A percentile compares a stretch with the other conserved stretches of the same genome.
Conservation (phyloP, 2,113 vertebrate genomes). For the Syngnathus floridae region DNA sequence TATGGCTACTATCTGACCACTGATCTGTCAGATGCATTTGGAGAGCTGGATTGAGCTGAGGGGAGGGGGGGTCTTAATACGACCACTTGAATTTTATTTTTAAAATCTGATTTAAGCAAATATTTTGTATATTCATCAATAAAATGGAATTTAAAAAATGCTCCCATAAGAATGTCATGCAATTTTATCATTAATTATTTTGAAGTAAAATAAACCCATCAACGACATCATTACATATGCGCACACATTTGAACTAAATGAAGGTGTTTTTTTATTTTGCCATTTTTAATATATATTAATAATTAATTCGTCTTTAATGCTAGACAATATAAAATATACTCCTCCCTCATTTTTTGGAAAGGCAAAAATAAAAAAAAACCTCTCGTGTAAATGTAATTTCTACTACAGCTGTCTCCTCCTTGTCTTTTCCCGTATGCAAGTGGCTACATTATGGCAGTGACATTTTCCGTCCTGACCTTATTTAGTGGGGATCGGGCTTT, state of each 20-base stretch:
- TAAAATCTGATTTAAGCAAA: not conserved
- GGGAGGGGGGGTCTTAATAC: slow-evolving; percentile 42
- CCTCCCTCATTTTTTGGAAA: not conserved
- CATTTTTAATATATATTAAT: too few relatives aligned
- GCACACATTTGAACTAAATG: too few relatives aligned
- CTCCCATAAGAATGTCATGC: too few relatives aligned
- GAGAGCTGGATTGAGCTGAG: slow-evolving; percentile 71
- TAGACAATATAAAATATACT: too few relatives aligned
- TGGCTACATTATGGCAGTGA: slow-evolving; percentile 69
- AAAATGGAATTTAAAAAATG: too few relatives aligned
- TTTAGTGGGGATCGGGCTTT: slow-evolving; percentile 59
- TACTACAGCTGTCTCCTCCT: slow-evolving; percentile 59
- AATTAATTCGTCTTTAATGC: not conserved
- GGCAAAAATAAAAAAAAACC: slow-evolving; percentile 6
- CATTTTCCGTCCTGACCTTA: slow-evolving; percentile 72
- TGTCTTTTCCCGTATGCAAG: slow-evolving; percentile 52
- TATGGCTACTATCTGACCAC: slow-evolving; percentile 83
- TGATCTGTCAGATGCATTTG: slow-evolving; percentile 89
- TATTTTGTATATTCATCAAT: not conserved
- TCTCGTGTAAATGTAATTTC: slow-evolving; percentile 42
- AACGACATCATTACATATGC: too few relatives aligned
- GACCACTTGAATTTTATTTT: slow-evolving; percentile 7
- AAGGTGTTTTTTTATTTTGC: too few relatives aligned
- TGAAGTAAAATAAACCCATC: too few relatives aligned
- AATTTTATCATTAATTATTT: too few relatives aligned